Conservation (phyloP, 2,113 vertebrate species). For the Neofelis nebulosa region DNA sequence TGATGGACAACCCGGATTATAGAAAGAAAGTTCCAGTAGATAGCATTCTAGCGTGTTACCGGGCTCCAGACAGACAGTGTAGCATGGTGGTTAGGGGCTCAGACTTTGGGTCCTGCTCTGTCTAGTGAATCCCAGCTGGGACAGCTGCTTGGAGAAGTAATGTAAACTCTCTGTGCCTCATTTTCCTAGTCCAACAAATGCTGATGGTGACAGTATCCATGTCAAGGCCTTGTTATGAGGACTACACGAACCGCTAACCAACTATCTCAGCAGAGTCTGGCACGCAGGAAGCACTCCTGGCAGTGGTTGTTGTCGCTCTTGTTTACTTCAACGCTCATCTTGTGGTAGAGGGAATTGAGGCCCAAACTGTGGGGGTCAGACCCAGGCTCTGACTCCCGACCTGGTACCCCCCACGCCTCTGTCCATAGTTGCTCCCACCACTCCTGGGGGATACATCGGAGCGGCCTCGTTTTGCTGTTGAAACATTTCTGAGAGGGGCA, state of each 20-base stretch:
- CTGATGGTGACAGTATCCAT: neutral
- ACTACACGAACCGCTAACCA: neutral
- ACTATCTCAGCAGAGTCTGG: neutral
- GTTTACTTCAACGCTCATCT: neutral
- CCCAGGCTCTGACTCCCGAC: neutral
- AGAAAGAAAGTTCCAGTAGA: neutral
- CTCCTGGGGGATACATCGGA: neutral
- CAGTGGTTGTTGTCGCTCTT: neutral
- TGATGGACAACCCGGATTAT: neutral
- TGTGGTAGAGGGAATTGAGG: neutral
- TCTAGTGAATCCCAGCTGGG: neutral
- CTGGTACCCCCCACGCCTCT: neutral
- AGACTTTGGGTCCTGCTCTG: neutral
- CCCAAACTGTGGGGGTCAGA: neutral
- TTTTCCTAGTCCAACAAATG: neutral
- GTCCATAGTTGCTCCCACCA: neutral
- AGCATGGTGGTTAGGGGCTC: neutral
- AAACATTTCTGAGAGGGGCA: neutral
- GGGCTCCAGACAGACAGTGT: neutral
- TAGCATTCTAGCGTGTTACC: neutral
- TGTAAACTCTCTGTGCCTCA: neutral
- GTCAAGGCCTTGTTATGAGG: neutral
- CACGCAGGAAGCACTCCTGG: neutral
- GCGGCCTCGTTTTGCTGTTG: neutral
- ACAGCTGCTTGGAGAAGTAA: neutral